Evolutionary conservation across 2,888 invertebrate species (phyloP).

Genomic region (Sphaerophoria taeniata): DNA sequence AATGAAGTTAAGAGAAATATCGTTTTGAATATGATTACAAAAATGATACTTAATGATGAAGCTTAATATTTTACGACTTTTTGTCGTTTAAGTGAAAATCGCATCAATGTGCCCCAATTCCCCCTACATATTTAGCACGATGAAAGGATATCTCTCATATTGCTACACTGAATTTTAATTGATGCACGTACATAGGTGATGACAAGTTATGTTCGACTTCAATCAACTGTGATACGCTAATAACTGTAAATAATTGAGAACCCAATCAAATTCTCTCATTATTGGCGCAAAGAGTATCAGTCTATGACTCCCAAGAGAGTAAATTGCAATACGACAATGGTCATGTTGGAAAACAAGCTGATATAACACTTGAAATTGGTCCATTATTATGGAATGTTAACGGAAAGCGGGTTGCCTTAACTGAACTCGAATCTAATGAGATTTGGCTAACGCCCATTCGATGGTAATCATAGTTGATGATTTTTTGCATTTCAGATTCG

Average conservation of each 20-base stretch:
- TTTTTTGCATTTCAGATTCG: constrained; percentile 26
- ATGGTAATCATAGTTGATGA: constrained; percentile 31
- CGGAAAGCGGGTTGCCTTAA: background rate
- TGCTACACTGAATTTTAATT: constrained; percentile 28
- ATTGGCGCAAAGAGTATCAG: constrained; percentile 46
- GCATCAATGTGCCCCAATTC: too few relatives aligned
- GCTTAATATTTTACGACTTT: too few relatives aligned
- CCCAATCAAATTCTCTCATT: constrained; percentile 81
- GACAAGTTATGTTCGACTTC: constrained; percentile 30
- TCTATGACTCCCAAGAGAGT: constrained; percentile 59
- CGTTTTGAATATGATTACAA: too few relatives aligned
- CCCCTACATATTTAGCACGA: too few relatives aligned
- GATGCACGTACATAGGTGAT: constrained; percentile 22
- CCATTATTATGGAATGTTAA: background rate
- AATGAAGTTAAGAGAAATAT: too few relatives aligned
- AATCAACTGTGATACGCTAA: constrained; percentile 77
- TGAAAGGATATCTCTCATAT: constrained; percentile 12
- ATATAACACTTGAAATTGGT: background rate
- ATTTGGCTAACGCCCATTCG: background rate
- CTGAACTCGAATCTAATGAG: constrained; percentile 1
- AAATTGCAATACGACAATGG: background rate
- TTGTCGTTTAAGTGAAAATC: too few relatives aligned
- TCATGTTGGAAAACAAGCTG: constrained; percentile 1
- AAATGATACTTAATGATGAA: too few relatives aligned
- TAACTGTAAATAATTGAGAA: constrained; percentile 83